A percentile compares a stretch with the other conserved stretches of the same genome.
These are phyloP conservation scores for Branchipolynoe longqiensis DNA, from an alignment of 2,888 invertebrate genomes.

Conservation along the genomic window DNA sequence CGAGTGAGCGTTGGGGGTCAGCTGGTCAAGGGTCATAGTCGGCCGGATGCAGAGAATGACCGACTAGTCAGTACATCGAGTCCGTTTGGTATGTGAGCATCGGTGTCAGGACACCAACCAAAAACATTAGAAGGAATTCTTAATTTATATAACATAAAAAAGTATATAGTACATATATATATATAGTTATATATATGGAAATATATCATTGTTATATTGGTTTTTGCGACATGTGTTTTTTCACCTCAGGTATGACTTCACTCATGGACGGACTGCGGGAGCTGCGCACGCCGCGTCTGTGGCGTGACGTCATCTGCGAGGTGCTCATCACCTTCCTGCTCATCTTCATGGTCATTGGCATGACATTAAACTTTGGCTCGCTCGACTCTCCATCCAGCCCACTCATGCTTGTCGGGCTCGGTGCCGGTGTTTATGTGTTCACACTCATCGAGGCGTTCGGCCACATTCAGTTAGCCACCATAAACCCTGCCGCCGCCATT, in stretches of 20 bases:
- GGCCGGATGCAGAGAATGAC: too few relatives aligned
- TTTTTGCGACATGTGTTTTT: too few relatives aligned
- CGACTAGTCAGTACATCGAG: too few relatives aligned
- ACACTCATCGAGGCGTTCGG: constrained; percentile 15
- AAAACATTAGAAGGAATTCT: too few relatives aligned
- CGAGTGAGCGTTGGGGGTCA: too few relatives aligned
- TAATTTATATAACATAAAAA: too few relatives aligned
- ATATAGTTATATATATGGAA: too few relatives aligned
- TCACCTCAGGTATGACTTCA: background rate
- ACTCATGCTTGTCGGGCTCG: background rate
- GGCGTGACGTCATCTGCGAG: constrained; percentile 40
- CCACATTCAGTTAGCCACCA: constrained; percentile 4
- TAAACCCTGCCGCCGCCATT: background rate
- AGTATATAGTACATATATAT: too few relatives aligned
- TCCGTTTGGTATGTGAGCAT: too few relatives aligned
- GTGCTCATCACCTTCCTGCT: constrained; percentile 29
- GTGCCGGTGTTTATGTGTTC: constrained; percentile 7
- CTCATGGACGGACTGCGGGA: background rate
- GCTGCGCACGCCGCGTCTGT: constrained; percentile 7
- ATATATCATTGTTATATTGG: too few relatives aligned
- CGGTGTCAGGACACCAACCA: too few relatives aligned
- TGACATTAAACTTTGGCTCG: background rate
- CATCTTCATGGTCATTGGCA: background rate
- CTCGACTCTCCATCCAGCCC: background rate
- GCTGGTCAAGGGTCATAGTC: too few relatives aligned